Conservation (phyloP, 2,113 vertebrate species). For the Vombatus ursinus region DNA sequence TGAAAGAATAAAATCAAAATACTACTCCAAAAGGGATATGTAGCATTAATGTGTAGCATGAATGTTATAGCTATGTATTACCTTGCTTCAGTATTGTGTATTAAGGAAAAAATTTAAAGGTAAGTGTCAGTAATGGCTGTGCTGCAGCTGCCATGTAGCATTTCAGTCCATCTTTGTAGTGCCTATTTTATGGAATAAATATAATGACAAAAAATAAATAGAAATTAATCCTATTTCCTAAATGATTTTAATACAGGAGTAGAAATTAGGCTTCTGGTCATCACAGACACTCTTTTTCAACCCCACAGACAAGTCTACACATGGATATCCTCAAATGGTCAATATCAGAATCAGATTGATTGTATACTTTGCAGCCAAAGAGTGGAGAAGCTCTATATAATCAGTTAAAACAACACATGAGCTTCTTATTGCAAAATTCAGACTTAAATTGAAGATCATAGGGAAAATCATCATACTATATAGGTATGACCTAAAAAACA, state of each 20-base stretch:
- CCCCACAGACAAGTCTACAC: too few relatives aligned
- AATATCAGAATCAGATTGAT: not conserved
- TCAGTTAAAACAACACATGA: not conserved
- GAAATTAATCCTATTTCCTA: not conserved
- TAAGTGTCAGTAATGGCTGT: not conserved
- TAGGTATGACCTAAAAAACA: not conserved
- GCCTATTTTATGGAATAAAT: not conserved
- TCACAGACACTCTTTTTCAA: too few relatives aligned
- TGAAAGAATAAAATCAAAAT: not conserved
- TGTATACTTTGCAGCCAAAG: not conserved
- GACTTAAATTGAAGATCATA: not conserved
- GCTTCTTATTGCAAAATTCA: not conserved
- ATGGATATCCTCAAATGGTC: not conserved
- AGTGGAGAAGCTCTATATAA: too few relatives aligned
- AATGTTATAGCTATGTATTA: rapidly evolving
- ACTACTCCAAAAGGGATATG: too few relatives aligned
- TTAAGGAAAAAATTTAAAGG: not conserved
- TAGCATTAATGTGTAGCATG: rapidly evolving
- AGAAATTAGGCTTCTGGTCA: not conserved
- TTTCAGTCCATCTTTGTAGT: not conserved
- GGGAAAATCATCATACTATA: not conserved
- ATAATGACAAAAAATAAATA: not conserved
- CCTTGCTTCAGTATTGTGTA: not conserved
- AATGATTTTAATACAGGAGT: not conserved
- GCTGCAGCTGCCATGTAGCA: not conserved